Evolutionary conservation across 2,888 invertebrate genomes (phyloP), one percentile per base, ranked within the genome.

Genomic region (Eutolmus rufibarbis): DNA sequence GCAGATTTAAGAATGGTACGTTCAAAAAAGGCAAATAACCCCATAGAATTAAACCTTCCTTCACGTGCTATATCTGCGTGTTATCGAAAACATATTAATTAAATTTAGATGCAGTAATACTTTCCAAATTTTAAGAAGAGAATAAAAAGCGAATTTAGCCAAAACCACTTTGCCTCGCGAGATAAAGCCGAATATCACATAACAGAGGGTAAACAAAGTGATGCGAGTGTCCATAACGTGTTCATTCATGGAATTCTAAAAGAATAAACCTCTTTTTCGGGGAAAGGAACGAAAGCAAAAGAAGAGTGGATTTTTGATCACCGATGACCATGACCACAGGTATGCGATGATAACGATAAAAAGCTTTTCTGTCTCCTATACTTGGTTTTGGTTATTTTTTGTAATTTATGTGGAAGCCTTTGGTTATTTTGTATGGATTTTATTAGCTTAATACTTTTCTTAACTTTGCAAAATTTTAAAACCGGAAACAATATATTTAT

Each of bases 251-350:
- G 51, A 46, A 79, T 56, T 51, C 51, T 46, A 51, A 79, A 79
- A 79, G 31, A 79, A 79, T 51, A 28, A 14, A 79, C 8, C 40
- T 43, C 9, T 31, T 51, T 79, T 51, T 51, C 43, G 51, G 23
- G 16, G 8, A 46, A 46, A 46, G n/a, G 28, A 79, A 79, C 40
- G 51, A 51, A 28, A 34, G 51, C 37, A 28, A 79, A 79, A 79
- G 43, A 79, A 79, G 31, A 56, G 51, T 46, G 7, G 66, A 28
- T 79, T 46, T 79, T 51, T 79, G 23, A 51, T 31, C 79, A 51
- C 79, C 79, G 51, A 79, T 79, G 46, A 51, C 79, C 79, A 79
- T 79, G 79, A 46, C 79, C 51, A 79, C 46, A 46, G 51, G 46
- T 79, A 79, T 79, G 51, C 12, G 51, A 28, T 51, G 79, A 79